Base-by-base conservation (phyloP, 2,113 vertebrate species). In the Ammospiza nelsoni region DNA sequence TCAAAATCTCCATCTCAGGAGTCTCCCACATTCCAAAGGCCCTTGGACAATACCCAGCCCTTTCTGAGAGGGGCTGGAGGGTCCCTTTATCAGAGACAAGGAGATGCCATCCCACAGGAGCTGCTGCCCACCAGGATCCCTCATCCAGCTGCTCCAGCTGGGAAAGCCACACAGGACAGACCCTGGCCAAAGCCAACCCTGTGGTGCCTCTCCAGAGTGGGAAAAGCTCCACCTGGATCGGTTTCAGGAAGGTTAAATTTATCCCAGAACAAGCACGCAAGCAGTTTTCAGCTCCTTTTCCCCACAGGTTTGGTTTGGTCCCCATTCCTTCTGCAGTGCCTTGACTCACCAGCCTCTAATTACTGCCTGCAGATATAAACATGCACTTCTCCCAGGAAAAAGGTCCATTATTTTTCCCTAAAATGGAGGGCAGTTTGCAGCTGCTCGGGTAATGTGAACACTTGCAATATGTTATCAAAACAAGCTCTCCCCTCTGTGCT, bases 341-440 rank as follows among this genome's bases (percentile, higher is more conserved):
- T 92, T 90, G 90, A 84, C 71, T 94, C 90, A 92, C 86, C 92
- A 94, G 79, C 63, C 86, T 93, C 59, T 94, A 93, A 93, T 95
- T 96, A 96, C 12, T 92, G 90, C 95, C 90, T 88, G 76, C 88
- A 74, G 94, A 69, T 81, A 92, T 5, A 92, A 94, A 74, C 72
- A 93, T 43, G 65, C 48, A 77, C 59, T 94, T 93, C 65, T 96
- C 35, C 75, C 92, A 59, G 63, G 68, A 84, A 97, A 88, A 80
- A 90, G 76, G 63, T 51, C 88, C 90, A 44, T 76, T 37, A 52
- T 75, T 80, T 77, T 59, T 24, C 46, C 72, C 76, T 67, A 48
- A 92, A 89, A 93, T 48, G 59, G 76, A 95, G 94, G 83, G 83
- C 90, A 90, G 63, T 73, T 54, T 92, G 79, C 85, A 77, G 92